Evolutionary conservation across 2,888 invertebrate species (phyloP), one percentile per base, ranked within the genome.

Genomic region (Coremacera marginata): DNA sequence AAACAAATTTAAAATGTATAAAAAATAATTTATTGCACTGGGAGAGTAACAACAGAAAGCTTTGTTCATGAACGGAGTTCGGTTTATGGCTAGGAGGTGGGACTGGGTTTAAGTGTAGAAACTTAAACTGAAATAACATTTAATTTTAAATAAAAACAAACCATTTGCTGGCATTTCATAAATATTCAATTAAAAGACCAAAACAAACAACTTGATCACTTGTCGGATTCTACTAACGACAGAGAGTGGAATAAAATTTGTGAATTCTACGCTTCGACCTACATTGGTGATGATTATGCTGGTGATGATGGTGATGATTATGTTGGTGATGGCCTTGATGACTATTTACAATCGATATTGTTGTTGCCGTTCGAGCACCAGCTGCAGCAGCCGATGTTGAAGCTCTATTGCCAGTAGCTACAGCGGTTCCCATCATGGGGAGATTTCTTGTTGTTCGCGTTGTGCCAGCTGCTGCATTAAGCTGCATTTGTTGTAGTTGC

Each of bases 201-300:
- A 44, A 44, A 11, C 44, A 14, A 44, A 44, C 44, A 44, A 11
- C 14, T 44, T 44, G 44, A 44, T 44, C 44, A 44, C 44, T 44
- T 44, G 11, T 11, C 4, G 44, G 44, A n/a, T 71, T 11, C 16
- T 63, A 84, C 85, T 87, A 89, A 84, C 89, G 88, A 84, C 89
- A 88, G 81, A 89, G 85, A 82, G 88, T 88, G 84, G 89, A 88
- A 85, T 89, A 89, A 85, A 88, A 85, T 85, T 88, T 88, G 83
- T 88, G 88, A 83, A 88, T 86, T 85, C 87, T 89, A 85, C 89
- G 89, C 86, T 87, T 89, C 82, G 87, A 84, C 82, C 86, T 86
- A 85, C 87, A 86, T 76, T 83, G 85, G 74, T 83, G 84, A 80
- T 83, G 78, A 78, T 86, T 84, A 49, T 80, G 79, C 73, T 83